Conservation (phyloP, 2,888 invertebrate genomes). For the Lagria hirta region DNA sequence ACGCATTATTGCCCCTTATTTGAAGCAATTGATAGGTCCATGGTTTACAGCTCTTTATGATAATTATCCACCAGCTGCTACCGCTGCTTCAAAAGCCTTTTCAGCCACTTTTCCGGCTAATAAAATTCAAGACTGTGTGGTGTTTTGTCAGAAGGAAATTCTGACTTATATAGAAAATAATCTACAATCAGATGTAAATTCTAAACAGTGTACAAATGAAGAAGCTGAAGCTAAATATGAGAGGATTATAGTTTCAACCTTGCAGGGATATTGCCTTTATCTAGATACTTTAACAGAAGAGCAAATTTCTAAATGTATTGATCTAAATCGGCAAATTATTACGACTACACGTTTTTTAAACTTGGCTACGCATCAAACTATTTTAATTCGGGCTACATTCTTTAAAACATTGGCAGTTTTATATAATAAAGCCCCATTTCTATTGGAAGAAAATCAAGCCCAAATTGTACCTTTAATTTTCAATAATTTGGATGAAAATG, state of each 20-base stretch:
- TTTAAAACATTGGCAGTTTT: slow-evolving; percentile 65
- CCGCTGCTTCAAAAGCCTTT: slow-evolving; percentile 69
- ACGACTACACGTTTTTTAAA: slow-evolving; percentile 72
- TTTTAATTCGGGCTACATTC: slow-evolving; percentile 64
- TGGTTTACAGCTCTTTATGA: slow-evolving; percentile 89
- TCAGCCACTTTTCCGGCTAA: slow-evolving; percentile 75
- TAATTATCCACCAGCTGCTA: slow-evolving; percentile 80
- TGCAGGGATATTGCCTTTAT: slow-evolving; percentile 67
- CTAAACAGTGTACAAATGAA: slow-evolving; percentile 60
- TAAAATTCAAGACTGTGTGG: slow-evolving; percentile 77
- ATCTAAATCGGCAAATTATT: slow-evolving; percentile 42
- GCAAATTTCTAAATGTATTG: slow-evolving; percentile 58
- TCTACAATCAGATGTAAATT: slow-evolving; percentile 59
- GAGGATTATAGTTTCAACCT: slow-evolving; percentile 64
- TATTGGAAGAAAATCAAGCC: slow-evolving; percentile 59
- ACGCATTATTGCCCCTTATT: slow-evolving; percentile 74
- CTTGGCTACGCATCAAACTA: slow-evolving; percentile 60
- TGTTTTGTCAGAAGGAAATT: slow-evolving; percentile 82
- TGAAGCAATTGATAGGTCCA: slow-evolving; percentile 75
- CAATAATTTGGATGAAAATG: slow-evolving; percentile 67
- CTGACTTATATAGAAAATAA: slow-evolving; percentile 72
- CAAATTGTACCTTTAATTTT: slow-evolving; percentile 63
- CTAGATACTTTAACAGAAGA: slow-evolving; percentile 59
- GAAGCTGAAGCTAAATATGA: slow-evolving; percentile 72
- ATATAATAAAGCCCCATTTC: slow-evolving; percentile 59